These are phyloP conservation scores for Aplysina aerophoba DNA, from an alignment of 37 sponge, comb jelly and placozoan species.

Conservation along the genomic window DNA sequence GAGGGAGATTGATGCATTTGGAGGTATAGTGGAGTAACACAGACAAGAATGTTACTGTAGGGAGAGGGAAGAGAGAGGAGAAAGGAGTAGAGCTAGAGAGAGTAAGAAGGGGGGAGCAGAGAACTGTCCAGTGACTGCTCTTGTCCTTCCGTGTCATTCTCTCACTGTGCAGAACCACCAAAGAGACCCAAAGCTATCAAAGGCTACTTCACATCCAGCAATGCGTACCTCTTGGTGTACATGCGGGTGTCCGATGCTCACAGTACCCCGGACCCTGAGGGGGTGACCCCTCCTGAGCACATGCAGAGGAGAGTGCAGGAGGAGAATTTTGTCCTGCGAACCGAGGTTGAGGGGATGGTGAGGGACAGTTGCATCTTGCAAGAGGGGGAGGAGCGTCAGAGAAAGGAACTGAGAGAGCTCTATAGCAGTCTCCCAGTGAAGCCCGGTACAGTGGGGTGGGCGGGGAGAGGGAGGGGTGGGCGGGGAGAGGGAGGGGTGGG, in stretches of 20 bases:
- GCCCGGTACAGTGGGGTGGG: neutral
- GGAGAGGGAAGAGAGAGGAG: neutral
- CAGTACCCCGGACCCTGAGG: neutral
- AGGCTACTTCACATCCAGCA: slow-evolving; percentile 40
- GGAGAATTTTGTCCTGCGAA: slow-evolving; percentile 9
- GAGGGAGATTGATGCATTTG: slow-evolving; percentile 12
- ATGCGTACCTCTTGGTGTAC: slow-evolving; percentile 59
- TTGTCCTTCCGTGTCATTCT: neutral
- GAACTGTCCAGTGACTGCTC: neutral
- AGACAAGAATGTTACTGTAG: too few relatives aligned
- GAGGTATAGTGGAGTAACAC: neutral
- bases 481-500: too few relatives aligned
- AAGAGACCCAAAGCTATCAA: slow-evolving; percentile 15
- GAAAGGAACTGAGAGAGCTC: slow-evolving; percentile 16
- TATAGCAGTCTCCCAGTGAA: slow-evolving; percentile 1
- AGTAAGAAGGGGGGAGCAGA: too few relatives aligned
- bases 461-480: too few relatives aligned
- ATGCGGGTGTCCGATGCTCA: neutral
- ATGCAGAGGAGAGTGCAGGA: neutral
- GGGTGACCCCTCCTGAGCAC: neutral
- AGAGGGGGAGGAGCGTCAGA: neutral
- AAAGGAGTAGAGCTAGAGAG: too few relatives aligned
- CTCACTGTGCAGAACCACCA: neutral
- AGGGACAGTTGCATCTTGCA: neutral
- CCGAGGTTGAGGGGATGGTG: neutral